Conservation (phyloP, 2,888 invertebrate genomes). For the Alloplasta piceator region DNA sequence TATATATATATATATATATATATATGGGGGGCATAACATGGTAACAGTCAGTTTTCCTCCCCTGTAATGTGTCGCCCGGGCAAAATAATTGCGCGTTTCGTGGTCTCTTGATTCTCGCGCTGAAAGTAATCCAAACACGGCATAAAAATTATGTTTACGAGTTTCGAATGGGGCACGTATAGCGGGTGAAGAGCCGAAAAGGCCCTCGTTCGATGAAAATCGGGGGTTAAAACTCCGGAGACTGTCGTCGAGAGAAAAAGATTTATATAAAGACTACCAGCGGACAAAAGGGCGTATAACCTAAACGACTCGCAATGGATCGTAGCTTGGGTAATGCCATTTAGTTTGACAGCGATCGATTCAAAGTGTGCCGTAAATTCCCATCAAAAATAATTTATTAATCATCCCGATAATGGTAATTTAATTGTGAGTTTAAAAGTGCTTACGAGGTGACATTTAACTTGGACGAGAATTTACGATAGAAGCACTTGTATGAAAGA, state of each 20-base stretch:
- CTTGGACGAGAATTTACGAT: neutral
- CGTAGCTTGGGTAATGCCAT: too few relatives aligned
- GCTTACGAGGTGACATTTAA: neutral
- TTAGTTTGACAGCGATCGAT: neutral
- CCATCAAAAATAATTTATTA: neutral
- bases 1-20: constrained; percentile 13
- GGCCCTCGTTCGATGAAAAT: constrained; percentile 45
- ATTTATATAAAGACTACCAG: constrained; percentile 6
- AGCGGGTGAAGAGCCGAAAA: constrained; percentile 49
- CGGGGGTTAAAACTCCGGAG: constrained; percentile 18
- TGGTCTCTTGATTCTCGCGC: constrained; percentile 80
- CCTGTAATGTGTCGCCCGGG: constrained; percentile 55
- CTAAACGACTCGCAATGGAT: too few relatives aligned
- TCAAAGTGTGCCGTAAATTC: neutral
- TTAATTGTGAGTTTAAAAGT: neutral
- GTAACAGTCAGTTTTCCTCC: constrained; percentile 43
- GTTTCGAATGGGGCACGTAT: constrained; percentile 76
- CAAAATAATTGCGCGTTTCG: constrained; percentile 81
- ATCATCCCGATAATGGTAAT: neutral
- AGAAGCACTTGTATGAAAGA: too few relatives aligned
- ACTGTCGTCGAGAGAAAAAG: constrained; percentile 39
- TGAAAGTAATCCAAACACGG: constrained; percentile 81
- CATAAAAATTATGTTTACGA: constrained; percentile 83
- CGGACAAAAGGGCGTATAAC: too few relatives aligned
- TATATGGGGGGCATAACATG: constrained; percentile 1